Evolutionary conservation across 2,113 vertebrate genomes (phyloP).

Genomic region (Percopsis transmontana): DNA sequence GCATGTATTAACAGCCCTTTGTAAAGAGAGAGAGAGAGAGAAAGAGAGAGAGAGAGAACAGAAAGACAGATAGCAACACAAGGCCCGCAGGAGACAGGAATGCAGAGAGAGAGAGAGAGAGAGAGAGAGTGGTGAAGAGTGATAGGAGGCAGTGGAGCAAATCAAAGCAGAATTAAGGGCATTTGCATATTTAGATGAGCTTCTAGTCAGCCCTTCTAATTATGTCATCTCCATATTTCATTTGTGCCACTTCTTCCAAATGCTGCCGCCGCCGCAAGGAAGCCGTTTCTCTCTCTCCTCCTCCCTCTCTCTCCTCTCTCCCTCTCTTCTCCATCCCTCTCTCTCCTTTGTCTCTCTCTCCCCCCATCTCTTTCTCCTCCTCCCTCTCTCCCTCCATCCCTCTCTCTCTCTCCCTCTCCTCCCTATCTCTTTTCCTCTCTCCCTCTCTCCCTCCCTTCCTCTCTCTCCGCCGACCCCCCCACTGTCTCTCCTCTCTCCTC

Average conservation of each 20-base stretch:
- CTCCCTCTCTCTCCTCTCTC: constrained; percentile 10
- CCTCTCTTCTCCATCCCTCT: background rate
- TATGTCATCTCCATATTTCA: constrained; percentile 81
- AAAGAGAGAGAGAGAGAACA: constrained; percentile 8
- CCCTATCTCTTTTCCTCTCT: constrained; percentile 14
- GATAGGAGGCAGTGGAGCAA: constrained; percentile 75
- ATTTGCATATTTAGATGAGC: constrained; percentile 85
- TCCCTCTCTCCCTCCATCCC: constrained; percentile 15
- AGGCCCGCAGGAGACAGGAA: constrained; percentile 23
- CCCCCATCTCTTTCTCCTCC: constrained; percentile 53
- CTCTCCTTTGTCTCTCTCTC: constrained; percentile 25
- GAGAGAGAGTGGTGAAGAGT: constrained; percentile 29
- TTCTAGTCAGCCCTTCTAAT: constrained; percentile 79
- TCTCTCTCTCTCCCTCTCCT: constrained; percentile 36
- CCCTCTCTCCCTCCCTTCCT: constrained; percentile 43
- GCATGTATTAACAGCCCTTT: constrained; percentile 16
- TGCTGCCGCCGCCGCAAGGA: constrained; percentile 64
- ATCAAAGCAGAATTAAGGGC: constrained; percentile 81
- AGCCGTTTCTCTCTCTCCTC: constrained; percentile 44
- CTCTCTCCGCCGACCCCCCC: background rate
- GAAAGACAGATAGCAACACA: constrained; percentile 13
- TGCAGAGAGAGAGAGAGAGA: constrained; percentile 9
- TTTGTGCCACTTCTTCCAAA: constrained; percentile 60
- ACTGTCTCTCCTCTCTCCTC: constrained; percentile 4
- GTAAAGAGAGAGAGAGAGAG: constrained; percentile 21